Percentiles rank a stretch among this genome's conserved stretches.
phyloP scores from a whole-genome alignment of 1,140 invertebrate genomes.

The Microplitis mediator region DNA sequence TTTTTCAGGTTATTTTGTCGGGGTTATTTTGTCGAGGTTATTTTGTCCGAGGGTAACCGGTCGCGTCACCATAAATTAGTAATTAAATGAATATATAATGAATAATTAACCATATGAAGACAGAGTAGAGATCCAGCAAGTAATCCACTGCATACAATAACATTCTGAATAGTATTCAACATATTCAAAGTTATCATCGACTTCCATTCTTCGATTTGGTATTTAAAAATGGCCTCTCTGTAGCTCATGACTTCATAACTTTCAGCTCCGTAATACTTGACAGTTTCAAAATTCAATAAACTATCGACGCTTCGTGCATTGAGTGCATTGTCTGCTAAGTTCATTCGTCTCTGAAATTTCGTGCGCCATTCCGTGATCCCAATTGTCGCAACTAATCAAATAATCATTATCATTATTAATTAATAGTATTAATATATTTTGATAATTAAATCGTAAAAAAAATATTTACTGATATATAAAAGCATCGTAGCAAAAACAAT shows the following conservation, averaged over 20 bases:
- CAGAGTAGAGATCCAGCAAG: conserved; percentile 87
- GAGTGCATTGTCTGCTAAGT: conserved; percentile 88
- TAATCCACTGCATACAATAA: conserved; percentile 86
- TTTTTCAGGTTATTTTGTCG: too few relatives aligned
- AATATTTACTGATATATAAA: conserved; percentile 82
- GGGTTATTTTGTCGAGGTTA: too few relatives aligned
- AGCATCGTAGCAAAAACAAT: conserved; percentile 93
- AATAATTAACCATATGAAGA: conserved; percentile 72
- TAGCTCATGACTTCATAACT: conserved; percentile 87
- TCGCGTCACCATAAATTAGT: too few relatives aligned
- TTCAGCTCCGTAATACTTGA: conserved; percentile 96
- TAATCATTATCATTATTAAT: conserved; percentile 57
- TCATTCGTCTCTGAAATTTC: conserved; percentile 91
- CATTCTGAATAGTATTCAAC: conserved; percentile 87
- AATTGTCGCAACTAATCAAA: conserved; percentile 78
- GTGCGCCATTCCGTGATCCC: conserved; percentile 94
- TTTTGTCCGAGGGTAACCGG: too few relatives aligned
- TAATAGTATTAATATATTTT: conserved; percentile 72
- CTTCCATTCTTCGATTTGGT: conserved; percentile 88
- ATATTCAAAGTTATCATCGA: conserved; percentile 84
- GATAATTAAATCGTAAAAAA: background rate
- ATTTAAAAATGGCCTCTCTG: conserved; percentile 78
- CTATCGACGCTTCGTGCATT: conserved; percentile 94
- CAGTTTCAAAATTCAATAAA: conserved; percentile 96
- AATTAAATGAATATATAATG: background rate